These are phyloP conservation scores for Agelastica alni DNA, from an alignment of 2,888 invertebrate genomes.

Conservation along the genomic window DNA sequence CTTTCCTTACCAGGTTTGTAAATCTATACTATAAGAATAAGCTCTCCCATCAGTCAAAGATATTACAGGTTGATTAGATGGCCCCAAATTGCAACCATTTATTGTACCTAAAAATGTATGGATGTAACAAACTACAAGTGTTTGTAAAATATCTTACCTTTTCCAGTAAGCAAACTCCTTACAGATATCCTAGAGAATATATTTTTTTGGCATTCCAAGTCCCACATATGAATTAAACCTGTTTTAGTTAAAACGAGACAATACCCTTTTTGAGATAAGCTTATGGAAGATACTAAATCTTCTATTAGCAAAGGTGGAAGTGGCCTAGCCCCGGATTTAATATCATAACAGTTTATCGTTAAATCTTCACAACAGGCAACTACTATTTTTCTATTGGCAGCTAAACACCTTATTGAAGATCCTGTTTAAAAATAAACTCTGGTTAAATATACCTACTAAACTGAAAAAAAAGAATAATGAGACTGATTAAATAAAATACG, in stretches of 20 bases:
- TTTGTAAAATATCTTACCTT: constrained; percentile 58
- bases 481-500: no score
- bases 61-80: constrained; percentile 76
- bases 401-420: constrained; percentile 64
- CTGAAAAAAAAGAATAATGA: no score
- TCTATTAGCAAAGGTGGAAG: constrained; percentile 63
- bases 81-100: constrained; percentile 63
- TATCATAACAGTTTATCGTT: constrained; percentile 66
- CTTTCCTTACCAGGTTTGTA: constrained; percentile 71
- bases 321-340: constrained; percentile 57
- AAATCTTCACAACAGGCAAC: constrained; percentile 71
- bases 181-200: constrained; percentile 64
- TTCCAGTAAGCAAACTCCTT: constrained; percentile 63
- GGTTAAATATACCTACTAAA: no score
- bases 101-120: constrained; percentile 58
- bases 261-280: constrained; percentile 57
- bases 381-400: constrained; percentile 64
- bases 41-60: constrained; percentile 84
- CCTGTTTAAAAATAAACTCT: constrained; percentile 53
- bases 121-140: neutral
- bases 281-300: constrained; percentile 64
- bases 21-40: constrained; percentile 78
- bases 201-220: constrained; percentile 61
- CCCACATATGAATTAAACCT: constrained; percentile 64
- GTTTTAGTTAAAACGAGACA: constrained; percentile 63